Conservation (phyloP, 2,888 invertebrate genomes). For the Operophtera brumata region DNA sequence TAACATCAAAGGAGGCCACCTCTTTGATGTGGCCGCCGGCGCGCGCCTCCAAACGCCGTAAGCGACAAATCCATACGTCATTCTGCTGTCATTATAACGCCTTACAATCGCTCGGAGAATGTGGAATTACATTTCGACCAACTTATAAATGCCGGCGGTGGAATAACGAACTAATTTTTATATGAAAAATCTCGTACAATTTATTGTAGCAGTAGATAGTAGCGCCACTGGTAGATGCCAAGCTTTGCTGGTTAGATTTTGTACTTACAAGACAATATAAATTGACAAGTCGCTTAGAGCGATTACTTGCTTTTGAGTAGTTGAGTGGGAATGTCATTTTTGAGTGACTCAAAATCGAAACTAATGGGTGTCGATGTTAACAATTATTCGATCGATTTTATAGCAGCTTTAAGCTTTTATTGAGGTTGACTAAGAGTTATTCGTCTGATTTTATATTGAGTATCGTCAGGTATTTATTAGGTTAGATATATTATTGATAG, state of each 20-base stretch:
- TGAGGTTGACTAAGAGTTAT: constrained; percentile 1
- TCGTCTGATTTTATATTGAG: constrained; percentile 3
- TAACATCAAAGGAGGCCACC: constrained; percentile 79
- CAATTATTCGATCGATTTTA: constrained; percentile 31
- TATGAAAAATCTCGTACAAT: constrained; percentile 3
- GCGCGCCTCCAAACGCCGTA: constrained; percentile 79
- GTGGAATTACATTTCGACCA: constrained; percentile 60
- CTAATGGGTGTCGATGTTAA: constrained; percentile 40
- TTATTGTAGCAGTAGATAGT: constrained; percentile 1
- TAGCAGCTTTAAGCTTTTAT: constrained; percentile 17
- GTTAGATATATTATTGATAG: constrained; percentile 6
- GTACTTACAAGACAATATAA: constrained; percentile 77
- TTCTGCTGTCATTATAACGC: constrained; percentile 80
- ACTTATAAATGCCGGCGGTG: constrained; percentile 19
- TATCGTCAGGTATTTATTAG: constrained; percentile 13
- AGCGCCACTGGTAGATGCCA: constrained; percentile 13
- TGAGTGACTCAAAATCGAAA: constrained; percentile 24
- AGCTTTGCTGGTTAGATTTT: constrained; percentile 8
- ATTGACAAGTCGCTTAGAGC: constrained; percentile 76
- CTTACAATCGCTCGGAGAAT: constrained; percentile 76
- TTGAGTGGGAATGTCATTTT: constrained; percentile 30
- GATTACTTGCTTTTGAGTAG: constrained; percentile 55
- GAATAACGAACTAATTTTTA: constrained; percentile 17
- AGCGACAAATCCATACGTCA: constrained; percentile 81
- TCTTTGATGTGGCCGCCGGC: constrained; percentile 80